Evolutionary conservation across 2,888 invertebrate genomes (phyloP).

Genomic region (Geotrupes spiniger): DNA sequence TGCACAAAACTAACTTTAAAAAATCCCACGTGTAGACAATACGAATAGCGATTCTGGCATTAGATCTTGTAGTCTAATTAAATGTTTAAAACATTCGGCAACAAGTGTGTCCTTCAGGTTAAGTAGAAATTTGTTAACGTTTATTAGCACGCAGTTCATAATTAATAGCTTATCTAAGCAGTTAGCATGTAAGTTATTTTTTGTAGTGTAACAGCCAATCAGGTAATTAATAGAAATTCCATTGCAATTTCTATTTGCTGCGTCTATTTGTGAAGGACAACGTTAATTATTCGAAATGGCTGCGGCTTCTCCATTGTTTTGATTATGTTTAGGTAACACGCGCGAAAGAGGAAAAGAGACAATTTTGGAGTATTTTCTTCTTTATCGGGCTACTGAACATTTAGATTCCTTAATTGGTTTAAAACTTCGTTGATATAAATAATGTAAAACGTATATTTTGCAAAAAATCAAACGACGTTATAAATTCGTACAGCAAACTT

Average conservation of each 20-base stretch:
- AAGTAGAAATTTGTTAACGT: slow-evolving; percentile 41
- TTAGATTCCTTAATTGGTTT: too few species aligned
- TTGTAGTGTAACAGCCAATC: slow-evolving; percentile 18
- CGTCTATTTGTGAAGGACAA: slow-evolving; percentile 15
- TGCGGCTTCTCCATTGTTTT: too few species aligned
- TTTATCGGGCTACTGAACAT: too few species aligned
- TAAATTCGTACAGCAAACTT: too few species aligned
- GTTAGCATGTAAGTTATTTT: slow-evolving; percentile 30
- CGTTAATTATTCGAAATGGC: too few species aligned
- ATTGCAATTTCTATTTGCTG: slow-evolving; percentile 22
- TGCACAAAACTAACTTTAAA: background rate
- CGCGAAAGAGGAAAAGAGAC: too few species aligned
- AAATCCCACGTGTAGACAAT: slow-evolving; percentile 17
- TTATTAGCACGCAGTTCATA: slow-evolving; percentile 36
- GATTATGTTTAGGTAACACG: too few species aligned
- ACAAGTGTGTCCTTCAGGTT: slow-evolving; percentile 38
- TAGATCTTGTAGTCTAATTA: slow-evolving; percentile 36
- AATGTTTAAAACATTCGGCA: slow-evolving; percentile 37
- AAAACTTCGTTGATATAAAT: too few species aligned
- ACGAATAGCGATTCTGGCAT: slow-evolving; percentile 14
- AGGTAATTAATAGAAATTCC: slow-evolving; percentile 19
- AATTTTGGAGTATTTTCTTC: too few species aligned
- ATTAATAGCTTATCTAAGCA: slow-evolving; percentile 43
- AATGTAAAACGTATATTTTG: too few species aligned
- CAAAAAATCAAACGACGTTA: too few species aligned